Evolutionary conservation across 2,888 invertebrate species (phyloP).

Genomic region (Clistopyga incitator): DNA sequence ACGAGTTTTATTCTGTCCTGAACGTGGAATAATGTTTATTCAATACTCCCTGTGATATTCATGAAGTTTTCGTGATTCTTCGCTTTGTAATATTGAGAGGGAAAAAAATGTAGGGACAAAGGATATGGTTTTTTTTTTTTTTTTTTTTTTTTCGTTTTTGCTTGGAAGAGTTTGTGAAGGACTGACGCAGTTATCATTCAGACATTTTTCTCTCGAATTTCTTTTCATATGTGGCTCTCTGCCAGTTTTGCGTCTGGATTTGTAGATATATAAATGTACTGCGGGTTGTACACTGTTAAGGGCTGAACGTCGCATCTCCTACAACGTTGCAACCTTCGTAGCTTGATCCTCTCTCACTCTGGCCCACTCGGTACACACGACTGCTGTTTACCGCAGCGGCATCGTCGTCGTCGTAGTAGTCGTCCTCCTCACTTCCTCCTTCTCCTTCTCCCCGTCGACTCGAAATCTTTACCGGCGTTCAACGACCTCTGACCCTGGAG

Average conservation of each 20-base stretch:
- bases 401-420: conserved; percentile 52
- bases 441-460: conserved; percentile 57
- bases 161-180: conserved; percentile 35
- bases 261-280: conserved; percentile 5
- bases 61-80: conserved; percentile 31
- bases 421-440: conserved; percentile 48
- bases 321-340: conserved; percentile 22
- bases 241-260: background rate
- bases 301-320: conserved; percentile 55
- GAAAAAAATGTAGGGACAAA: background rate
- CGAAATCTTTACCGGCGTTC: conserved; percentile 71
- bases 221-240: background rate
- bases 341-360: conserved; percentile 24
- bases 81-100: conserved; percentile 14
- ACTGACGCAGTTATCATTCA: conserved; percentile 21
- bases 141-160: background rate
- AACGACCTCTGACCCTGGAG: conserved; percentile 72
- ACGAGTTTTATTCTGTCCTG: conserved; percentile 50
- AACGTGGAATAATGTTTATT: conserved; percentile 47
- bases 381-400: conserved; percentile 68
- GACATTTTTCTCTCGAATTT: conserved; percentile 20
- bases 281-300: conserved; percentile 2
- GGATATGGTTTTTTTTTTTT: background rate
- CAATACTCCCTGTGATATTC: conserved; percentile 39
- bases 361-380: conserved; percentile 8